Percentiles rank a stretch among this genome's conserved stretches.
Conservation (phyloP, 2,113 vertebrate genomes). For the Campylomormyrus numenius region DNA sequence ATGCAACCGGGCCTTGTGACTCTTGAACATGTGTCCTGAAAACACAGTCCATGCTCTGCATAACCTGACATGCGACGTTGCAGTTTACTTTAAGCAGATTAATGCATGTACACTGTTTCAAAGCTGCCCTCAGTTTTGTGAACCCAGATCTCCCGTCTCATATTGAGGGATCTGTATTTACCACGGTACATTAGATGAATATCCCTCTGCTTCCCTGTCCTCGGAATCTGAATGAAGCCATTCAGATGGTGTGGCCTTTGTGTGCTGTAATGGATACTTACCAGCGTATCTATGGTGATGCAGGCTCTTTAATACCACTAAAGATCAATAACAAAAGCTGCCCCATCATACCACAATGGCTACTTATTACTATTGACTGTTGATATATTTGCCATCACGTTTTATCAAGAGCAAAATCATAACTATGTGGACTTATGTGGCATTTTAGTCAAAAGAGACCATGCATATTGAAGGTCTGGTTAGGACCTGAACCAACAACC, state of each 20-base stretch:
- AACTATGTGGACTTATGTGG: not conserved
- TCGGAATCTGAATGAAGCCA: not conserved
- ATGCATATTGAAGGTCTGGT: not conserved
- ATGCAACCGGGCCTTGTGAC: not conserved
- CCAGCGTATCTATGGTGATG: not conserved
- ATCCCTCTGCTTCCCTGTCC: not conserved
- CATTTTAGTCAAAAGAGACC: not conserved
- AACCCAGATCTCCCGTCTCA: not conserved
- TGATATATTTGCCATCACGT: not conserved
- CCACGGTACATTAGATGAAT: not conserved
- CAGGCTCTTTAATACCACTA: not conserved
- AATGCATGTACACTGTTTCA: not conserved
- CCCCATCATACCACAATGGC: not conserved
- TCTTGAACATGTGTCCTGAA: not conserved
- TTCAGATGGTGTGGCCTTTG: not conserved
- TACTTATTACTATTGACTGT: not conserved
- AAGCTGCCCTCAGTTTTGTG: not conserved
- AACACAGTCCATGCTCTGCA: not conserved
- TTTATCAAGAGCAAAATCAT: not conserved
- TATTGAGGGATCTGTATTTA: not conserved
- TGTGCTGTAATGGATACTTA: not conserved
- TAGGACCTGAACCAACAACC: not conserved
- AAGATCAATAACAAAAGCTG: not conserved
- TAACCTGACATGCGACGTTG: not conserved
- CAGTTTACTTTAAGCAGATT: not conserved